Conservation (phyloP, 2,797 vertebrate species). For the Sebastes taczanowskii region DNA sequence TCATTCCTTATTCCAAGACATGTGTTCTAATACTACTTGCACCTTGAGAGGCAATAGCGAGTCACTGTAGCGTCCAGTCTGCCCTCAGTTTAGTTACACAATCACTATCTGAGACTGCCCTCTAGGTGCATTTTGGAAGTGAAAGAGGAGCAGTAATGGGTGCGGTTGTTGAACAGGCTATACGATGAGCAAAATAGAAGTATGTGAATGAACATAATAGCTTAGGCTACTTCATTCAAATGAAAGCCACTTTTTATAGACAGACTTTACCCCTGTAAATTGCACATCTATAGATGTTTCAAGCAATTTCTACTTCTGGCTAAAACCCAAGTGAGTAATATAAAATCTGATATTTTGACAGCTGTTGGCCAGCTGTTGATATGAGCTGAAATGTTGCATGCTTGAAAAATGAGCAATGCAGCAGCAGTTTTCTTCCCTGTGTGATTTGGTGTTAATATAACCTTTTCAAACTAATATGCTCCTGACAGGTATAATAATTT, state of each 20-base stretch:
- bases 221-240: neutral
- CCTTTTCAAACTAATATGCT: neutral
- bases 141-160: neutral
- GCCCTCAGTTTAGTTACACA: neutral
- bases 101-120: neutral
- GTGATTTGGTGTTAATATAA: neutral
- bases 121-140: neutral
- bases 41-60: neutral
- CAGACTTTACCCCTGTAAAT: neutral
- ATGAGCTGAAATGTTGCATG: neutral
- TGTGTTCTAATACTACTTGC: neutral
- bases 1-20: too few species aligned
- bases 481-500: neutral
- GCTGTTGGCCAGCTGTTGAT: neutral
- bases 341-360: neutral
- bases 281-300: neutral
- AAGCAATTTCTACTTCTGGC: neutral
- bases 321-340: neutral
- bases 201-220: neutral
- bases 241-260: neutral
- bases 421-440: neutral
- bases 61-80: neutral
- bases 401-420: neutral
- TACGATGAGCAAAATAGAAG: neutral
- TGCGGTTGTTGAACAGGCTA: neutral